phyloP scores from a whole-genome alignment of 2,888 invertebrate species.

The Hylaea fasciaria region DNA sequence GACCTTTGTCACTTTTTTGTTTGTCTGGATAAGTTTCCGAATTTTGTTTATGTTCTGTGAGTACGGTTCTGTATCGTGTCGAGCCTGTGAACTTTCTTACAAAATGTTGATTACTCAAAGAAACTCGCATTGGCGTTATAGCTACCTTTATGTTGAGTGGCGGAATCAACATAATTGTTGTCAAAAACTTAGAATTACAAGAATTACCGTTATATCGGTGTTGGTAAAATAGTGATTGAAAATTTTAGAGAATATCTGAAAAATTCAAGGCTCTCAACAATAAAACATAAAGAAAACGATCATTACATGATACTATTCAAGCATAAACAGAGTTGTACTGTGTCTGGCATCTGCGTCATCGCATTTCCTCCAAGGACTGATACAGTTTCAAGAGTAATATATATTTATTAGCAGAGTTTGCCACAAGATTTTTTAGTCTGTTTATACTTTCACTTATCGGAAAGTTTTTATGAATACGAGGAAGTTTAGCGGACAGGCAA shows the following conservation, averaged over 20 bases:
- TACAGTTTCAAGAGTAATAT: no score
- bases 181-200: no score
- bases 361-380: no score
- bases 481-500: constrained; percentile 4
- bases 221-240: no score
- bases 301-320: no score
- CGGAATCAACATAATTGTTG: neutral
- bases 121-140: neutral
- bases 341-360: no score
- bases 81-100: constrained; percentile 15
- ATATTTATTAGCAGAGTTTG: no score
- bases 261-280: no score
- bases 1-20: constrained; percentile 11
- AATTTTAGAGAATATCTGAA: no score
- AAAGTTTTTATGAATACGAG: constrained; percentile 4
- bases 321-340: no score
- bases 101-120: constrained; percentile 31
- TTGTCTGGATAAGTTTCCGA: constrained; percentile 6
- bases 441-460: neutral
- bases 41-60: constrained; percentile 2
- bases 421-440: neutral
- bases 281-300: no score
- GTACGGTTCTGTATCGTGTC: constrained; percentile 1
- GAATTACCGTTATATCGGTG: no score
- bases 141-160: neutral